Conservation (phyloP, 2,113 vertebrate genomes). For the Rhegmatorhina hoffmannsi region DNA sequence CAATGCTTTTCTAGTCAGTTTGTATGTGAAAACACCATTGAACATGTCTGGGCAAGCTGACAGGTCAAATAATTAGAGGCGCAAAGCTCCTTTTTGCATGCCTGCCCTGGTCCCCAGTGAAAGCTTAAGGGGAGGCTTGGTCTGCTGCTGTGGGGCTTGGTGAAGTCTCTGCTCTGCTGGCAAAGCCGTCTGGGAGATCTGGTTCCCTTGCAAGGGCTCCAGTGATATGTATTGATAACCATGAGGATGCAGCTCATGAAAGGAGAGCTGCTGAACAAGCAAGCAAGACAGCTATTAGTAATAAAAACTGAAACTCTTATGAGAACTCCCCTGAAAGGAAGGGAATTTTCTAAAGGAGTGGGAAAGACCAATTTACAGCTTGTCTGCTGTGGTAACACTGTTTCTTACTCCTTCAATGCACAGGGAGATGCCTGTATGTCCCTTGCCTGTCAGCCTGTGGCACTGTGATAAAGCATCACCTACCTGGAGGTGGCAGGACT, state of each 20-base stretch:
- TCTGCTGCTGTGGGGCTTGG: not conserved
- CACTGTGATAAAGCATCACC: fast-evolving
- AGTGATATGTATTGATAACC: fast-evolving
- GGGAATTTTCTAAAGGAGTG: not conserved
- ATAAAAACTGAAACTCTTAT: not conserved
- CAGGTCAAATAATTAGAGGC: not conserved
- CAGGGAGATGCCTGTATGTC: fast-evolving
- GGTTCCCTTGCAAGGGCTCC: not conserved
- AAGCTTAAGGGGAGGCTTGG: fast-evolving
- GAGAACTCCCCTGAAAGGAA: not conserved
- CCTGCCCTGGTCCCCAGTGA: not conserved
- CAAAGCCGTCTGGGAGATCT: not conserved
- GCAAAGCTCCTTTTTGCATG: not conserved
- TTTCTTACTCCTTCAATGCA: not conserved
- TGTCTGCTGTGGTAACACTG: not conserved
- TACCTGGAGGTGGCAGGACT: fast-evolving
- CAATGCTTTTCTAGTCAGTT: not conserved
- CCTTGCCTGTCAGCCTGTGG: not conserved
- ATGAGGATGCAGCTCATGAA: not conserved
- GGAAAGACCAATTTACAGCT: not conserved
- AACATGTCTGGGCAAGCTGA: not conserved
- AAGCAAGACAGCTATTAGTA: not conserved
- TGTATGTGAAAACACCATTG: not conserved
- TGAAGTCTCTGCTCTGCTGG: not conserved
- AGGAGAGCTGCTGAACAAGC: not conserved